Base-by-base conservation (phyloP, 2,888 invertebrate genomes). In the Ormyrus labotus region DNA sequence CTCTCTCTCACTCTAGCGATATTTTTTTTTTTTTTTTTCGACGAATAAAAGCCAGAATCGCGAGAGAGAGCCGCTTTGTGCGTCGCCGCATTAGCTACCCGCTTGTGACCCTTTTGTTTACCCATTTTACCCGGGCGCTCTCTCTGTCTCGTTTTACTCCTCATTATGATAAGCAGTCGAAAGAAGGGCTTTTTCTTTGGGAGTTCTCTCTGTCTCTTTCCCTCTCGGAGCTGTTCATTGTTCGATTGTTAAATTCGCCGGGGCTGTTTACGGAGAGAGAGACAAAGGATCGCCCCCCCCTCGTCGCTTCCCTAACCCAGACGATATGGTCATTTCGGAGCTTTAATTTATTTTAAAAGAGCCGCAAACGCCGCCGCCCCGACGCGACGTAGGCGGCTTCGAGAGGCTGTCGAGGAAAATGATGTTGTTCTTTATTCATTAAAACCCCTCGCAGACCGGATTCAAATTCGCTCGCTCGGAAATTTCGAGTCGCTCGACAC, bases 81-180 rank as follows among this genome's bases (percentile, higher is more conserved):
- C 48, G 53, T 48, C n/a, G 13, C 19, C 57, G 48, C 5, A 5
- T 57, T 34, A 50, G 65, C 67, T 34, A 5, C 47, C 4, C 53
- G 74, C 64, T 64, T 58, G n/a, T 67, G 67, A 60, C 51, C 53
- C 60, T 48, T 76, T 76, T 69, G 69, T 76, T 75, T 76, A 53
- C 9, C 6, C 13, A 48, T 65, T 63, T 64, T 34, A 45, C 50
- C 48, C 61, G 19, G 13, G 7, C 13, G 57, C 76, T 55, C 9
- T 50, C 60, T 76, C 50, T 51, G 63, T 73, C 65, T 76, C 57
- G 55, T 50, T 69, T 71, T 50, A 9, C 63, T 67, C 34, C 64
- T 73, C 70, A 63, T 78, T 74, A 67, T 50, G 69, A 75, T 72
- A 75, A 70, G 71, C 71, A 45, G 57, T 64, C 77, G 34, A 34